These are phyloP conservation scores for Tricholauxania praeusta DNA, from an alignment of 2,888 invertebrate genomes.

Conservation along the genomic window DNA sequence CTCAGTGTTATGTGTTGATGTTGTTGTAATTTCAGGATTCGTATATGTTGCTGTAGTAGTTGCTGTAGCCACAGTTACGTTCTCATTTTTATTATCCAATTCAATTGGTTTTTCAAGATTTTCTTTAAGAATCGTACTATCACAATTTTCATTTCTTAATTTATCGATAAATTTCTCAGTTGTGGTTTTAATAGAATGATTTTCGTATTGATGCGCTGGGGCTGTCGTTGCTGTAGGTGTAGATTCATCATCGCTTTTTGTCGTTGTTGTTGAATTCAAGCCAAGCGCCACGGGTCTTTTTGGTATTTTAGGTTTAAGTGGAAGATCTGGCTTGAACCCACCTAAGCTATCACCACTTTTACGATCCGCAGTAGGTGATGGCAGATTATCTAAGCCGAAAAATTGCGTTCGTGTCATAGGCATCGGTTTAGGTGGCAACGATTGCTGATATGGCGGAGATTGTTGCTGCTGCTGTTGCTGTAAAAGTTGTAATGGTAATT, in stretches of 20 bases:
- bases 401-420: conserved; percentile 64
- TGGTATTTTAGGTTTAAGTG: conserved; percentile 83
- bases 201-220: conserved; percentile 52
- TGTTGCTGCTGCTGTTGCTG: conserved; percentile 50
- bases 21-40: background rate
- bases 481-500: conserved; percentile 46
- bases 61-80: conserved; percentile 33
- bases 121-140: conserved; percentile 47
- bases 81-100: conserved; percentile 30
- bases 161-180: conserved; percentile 54
- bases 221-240: conserved; percentile 46
- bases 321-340: conserved; percentile 64
- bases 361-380: conserved; percentile 61
- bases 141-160: conserved; percentile 55
- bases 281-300: conserved; percentile 73
- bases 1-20: conserved; percentile 11
- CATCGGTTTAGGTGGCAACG: conserved; percentile 60
- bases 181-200: conserved; percentile 38
- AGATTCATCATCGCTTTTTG: conserved; percentile 59
- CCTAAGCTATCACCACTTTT: conserved; percentile 60
- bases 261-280: conserved; percentile 40
- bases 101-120: conserved; percentile 43
- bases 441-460: conserved; percentile 43
- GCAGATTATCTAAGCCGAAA: conserved; percentile 61
- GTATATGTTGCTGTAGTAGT: conserved; percentile 8